Conservation (phyloP, 2,113 vertebrate species). For the Gambusia holbrooki region DNA sequence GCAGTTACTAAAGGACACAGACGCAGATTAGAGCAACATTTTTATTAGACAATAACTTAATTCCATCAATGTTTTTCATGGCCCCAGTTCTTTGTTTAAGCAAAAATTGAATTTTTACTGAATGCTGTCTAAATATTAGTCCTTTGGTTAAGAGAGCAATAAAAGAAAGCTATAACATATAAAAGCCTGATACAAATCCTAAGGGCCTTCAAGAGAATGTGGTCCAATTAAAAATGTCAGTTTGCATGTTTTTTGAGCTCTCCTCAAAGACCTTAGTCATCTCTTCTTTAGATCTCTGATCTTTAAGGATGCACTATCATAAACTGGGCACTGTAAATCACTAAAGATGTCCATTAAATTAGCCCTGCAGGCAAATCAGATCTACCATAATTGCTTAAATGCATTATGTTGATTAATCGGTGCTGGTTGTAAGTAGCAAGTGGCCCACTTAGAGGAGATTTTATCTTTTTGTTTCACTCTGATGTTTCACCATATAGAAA, state of each 20-base stretch:
- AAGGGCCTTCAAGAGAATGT: conserved; percentile 9
- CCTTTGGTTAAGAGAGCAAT: conserved; percentile 17
- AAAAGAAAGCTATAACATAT: conserved; percentile 32
- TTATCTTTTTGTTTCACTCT: conserved; percentile 44
- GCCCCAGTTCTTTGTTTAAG: accelerated
- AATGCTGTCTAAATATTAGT: conserved; percentile 9
- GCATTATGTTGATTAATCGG: conserved; percentile 79
- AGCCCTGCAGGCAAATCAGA: conserved; percentile 74
- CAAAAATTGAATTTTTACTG: conserved; percentile 16
- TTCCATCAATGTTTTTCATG: conserved; percentile 15
- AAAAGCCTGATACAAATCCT: conserved; percentile 20
- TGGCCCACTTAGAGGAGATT: conserved; percentile 42
- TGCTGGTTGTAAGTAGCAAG: conserved; percentile 64
- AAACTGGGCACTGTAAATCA: conserved; percentile 72
- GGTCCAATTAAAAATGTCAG: conserved; percentile 19
- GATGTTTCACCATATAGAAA: conserved; percentile 32
- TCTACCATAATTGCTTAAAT: conserved; percentile 78
- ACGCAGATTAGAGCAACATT: conserved; percentile 1
- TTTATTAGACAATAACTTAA: conserved; percentile 11
- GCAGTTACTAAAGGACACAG: background rate
- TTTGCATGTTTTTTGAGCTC: conserved; percentile 37
- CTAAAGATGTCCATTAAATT: conserved; percentile 73
- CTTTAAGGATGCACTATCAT: conserved; percentile 55
- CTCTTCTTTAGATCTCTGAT: conserved; percentile 39
- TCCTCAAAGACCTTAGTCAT: conserved; percentile 41